Evolutionary conservation across 1,140 invertebrate species (phyloP).

Genomic region (Pseudomyrmex dendroicus): DNA sequence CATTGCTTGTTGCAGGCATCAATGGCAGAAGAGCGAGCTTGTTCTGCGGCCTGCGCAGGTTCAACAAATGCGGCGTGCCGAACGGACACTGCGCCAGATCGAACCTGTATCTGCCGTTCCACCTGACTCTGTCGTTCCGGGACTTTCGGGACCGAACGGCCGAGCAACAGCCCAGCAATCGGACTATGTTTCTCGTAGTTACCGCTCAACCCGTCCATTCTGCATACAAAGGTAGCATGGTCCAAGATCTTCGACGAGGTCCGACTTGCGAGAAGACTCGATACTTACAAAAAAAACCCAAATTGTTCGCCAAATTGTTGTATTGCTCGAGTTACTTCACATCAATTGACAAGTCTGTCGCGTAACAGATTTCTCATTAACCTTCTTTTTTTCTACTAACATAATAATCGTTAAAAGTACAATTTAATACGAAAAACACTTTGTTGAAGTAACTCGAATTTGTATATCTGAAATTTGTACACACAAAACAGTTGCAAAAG

Average conservation of each 20-base stretch:
- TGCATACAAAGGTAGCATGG: slow-evolving; percentile 89
- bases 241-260: slow-evolving; percentile 48
- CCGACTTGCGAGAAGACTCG: slow-evolving; percentile 64
- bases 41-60: slow-evolving; percentile 84
- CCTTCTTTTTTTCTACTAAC: background rate
- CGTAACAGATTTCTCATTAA: background rate
- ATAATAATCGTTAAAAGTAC: background rate
- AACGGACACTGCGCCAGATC: slow-evolving; percentile 81
- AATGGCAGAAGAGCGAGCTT: slow-evolving; percentile 74
- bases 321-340: slow-evolving; percentile 9
- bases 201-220: slow-evolving; percentile 90
- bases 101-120: slow-evolving; percentile 90
- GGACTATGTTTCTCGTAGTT: slow-evolving; percentile 89
- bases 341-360: background rate
- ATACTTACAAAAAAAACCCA: slow-evolving; percentile 8
- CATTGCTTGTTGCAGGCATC: slow-evolving; percentile 65
- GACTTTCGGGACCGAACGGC: slow-evolving; percentile 84
- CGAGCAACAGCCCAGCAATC: slow-evolving; percentile 74
- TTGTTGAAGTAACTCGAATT: slow-evolving; percentile 3
- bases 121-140: slow-evolving; percentile 89
- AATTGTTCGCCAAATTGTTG: slow-evolving; percentile 4
- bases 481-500: background rate
- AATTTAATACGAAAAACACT: background rate
- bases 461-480: background rate
- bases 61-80: slow-evolving; percentile 85